Conservation (phyloP, 37 sponge, comb jelly and placozoan species). For the Tethya wilhelma region DNA sequence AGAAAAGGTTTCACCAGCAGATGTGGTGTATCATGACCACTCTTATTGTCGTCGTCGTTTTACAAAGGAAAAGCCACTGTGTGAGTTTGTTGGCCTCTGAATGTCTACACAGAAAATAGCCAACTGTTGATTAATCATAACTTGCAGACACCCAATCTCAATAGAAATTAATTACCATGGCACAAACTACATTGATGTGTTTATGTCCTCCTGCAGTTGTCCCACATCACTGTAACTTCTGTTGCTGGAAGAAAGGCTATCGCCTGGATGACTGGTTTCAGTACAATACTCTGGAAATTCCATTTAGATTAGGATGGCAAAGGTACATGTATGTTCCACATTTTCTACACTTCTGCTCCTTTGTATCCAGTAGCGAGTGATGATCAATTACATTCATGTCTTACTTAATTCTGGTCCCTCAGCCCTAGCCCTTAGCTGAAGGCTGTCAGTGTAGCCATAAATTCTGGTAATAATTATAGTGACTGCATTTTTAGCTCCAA, state of each 20-base stretch:
- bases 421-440: too few relatives aligned
- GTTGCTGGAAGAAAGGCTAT: background rate
- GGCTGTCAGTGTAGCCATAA: too few relatives aligned
- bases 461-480: too few relatives aligned
- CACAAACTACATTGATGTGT: background rate
- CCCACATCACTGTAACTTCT: slow-evolving; percentile 18
- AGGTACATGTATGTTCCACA: too few relatives aligned
- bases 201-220: slow-evolving; percentile 13
- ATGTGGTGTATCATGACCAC: slow-evolving; percentile 16
- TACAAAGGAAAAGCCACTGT: background rate
- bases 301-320: slow-evolving; percentile 42
- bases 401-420: too few relatives aligned
- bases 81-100: too few relatives aligned
- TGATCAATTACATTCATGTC: too few relatives aligned
- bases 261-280: background rate
- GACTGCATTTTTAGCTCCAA: too few relatives aligned
- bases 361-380: too few relatives aligned
- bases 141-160: background rate
- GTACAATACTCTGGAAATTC: slow-evolving; percentile 27
- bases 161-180: background rate
- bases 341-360: too few relatives aligned
- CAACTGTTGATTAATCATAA: too few relatives aligned
- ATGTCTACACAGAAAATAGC: too few relatives aligned
- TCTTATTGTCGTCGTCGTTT: background rate
- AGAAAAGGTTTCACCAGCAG: background rate